Percentiles rank a stretch among this genome's conserved stretches.
phyloP scores from a whole-genome alignment of 2,888 invertebrate species.

The Anaspis maculata region DNA sequence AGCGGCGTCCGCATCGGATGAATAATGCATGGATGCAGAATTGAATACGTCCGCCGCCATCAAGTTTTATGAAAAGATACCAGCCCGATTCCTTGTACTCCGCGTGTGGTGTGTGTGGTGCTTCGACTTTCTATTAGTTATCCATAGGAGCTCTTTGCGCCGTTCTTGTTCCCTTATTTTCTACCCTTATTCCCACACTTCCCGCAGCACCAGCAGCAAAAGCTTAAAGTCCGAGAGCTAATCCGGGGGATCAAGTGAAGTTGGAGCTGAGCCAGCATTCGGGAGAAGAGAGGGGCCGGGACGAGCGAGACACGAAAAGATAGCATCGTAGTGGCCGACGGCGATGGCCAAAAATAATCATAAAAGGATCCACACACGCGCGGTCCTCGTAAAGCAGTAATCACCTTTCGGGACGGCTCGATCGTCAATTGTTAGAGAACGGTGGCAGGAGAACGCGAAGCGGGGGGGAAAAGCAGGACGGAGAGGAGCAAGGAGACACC shows the following conservation, averaged over 20 bases:
- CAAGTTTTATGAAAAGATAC: slow-evolving; percentile 12
- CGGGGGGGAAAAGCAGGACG: too few species aligned
- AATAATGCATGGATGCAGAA: slow-evolving; percentile 11
- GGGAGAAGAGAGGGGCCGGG: slow-evolving; percentile 4
- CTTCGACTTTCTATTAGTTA: slow-evolving; percentile 14
- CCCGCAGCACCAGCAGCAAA: slow-evolving; percentile 6
- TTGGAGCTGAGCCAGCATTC: slow-evolving; percentile 15
- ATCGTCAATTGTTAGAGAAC: too few species aligned
- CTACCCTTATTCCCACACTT: too few species aligned
- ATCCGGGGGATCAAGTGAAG: slow-evolving; percentile 15
- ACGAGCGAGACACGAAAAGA: too few species aligned
- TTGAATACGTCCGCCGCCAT: slow-evolving; percentile 11
- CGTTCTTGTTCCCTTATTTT: too few species aligned
- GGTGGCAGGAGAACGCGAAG: too few species aligned
- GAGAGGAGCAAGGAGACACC: too few species aligned
- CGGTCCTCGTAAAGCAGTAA: slow-evolving; percentile 18
- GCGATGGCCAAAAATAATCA: slow-evolving; percentile 22
- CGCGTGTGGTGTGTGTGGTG: slow-evolving; percentile 10
- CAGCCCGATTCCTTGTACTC: too few species aligned
- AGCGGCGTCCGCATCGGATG: slow-evolving; percentile 3
- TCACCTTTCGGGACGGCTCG: slow-evolving; percentile 14
- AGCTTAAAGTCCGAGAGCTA: slow-evolving; percentile 15
- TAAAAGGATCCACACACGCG: slow-evolving; percentile 20
- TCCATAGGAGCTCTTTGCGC: neutral
- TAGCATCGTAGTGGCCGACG: slow-evolving; percentile 11